Conservation (phyloP, 2,888 invertebrate genomes). For the Leptopilina drosophilae region DNA sequence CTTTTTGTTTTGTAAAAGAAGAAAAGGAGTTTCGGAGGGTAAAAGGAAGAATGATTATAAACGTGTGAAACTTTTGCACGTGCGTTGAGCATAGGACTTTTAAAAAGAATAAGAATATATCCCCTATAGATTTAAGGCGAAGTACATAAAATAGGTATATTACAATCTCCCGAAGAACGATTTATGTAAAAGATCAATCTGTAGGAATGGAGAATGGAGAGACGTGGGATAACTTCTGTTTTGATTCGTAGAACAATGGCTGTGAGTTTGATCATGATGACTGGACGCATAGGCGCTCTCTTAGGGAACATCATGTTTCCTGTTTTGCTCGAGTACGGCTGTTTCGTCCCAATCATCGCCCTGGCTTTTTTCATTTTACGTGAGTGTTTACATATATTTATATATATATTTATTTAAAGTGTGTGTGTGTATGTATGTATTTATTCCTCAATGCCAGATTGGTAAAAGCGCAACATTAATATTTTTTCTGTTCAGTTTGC, state of each 20-base stretch:
- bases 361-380: slow-evolving; percentile 61
- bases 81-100: background rate
- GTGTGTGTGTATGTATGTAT: too few relatives aligned
- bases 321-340: slow-evolving; percentile 68
- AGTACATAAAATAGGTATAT: slow-evolving; percentile 25
- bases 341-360: slow-evolving; percentile 63
- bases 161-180: slow-evolving; percentile 26
- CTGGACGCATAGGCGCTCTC: slow-evolving; percentile 73
- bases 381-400: slow-evolving; percentile 54
- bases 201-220: slow-evolving; percentile 22
- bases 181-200: slow-evolving; percentile 32
- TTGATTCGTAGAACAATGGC: slow-evolving; percentile 71
- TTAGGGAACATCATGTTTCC: slow-evolving; percentile 74
- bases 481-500: slow-evolving; percentile 59
- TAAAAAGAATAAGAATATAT: background rate
- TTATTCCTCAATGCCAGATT: background rate
- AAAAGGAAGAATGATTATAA: background rate
- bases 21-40: too few relatives aligned
- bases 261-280: slow-evolving; percentile 72
- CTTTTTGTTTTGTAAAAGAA: too few relatives aligned
- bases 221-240: slow-evolving; percentile 35
- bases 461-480: slow-evolving; percentile 10
- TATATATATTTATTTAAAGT: too few relatives aligned
- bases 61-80: slow-evolving; percentile 9
- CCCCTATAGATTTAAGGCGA: slow-evolving; percentile 1